Percentiles rank a stretch among this genome's conserved stretches.
phyloP scores from a whole-genome alignment of 1,140 invertebrate species.

The Platyura marginata region DNA sequence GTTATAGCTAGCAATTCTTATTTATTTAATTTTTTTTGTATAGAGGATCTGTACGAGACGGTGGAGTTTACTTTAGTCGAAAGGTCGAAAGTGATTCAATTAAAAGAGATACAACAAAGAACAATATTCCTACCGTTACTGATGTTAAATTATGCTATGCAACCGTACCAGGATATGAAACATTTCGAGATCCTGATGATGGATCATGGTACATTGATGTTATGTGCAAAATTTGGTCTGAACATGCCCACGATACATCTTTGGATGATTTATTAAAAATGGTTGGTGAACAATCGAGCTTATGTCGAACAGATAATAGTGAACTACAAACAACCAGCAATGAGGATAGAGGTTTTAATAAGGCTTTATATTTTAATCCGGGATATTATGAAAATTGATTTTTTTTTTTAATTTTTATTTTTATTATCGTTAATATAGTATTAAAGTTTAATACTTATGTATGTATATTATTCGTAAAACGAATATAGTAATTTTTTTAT shows the following conservation, averaged over 20 bases:
- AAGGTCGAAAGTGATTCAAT: no score
- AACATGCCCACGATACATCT: conserved; percentile 38
- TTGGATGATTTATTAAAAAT: conserved; percentile 44
- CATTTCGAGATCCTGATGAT: conserved; percentile 36
- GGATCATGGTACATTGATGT: conserved; percentile 64
- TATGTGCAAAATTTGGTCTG: conserved; percentile 54
- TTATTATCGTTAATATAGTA: no score
- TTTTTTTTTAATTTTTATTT: no score
- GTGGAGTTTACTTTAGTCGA: no score
- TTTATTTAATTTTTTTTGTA: no score
- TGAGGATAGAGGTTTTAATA: conserved; percentile 14
- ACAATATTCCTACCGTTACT: conserved; percentile 26
- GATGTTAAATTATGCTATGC: conserved; percentile 49
- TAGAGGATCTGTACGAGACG: no score
- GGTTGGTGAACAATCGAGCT: conserved; percentile 24
- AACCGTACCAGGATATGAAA: conserved; percentile 39
- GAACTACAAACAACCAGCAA: conserved; percentile 12
- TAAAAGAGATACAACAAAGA: conserved; percentile 3
- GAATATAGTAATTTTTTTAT: no score
- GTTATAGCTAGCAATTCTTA: no score
- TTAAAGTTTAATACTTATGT: no score
- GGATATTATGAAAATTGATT: conserved; percentile 12
- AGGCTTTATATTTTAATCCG: conserved; percentile 18
- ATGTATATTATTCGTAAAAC: no score
- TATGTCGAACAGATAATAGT: background rate